These are phyloP conservation scores for Malacoraja senta DNA, from an alignment of 2,797 vertebrate species.

Conservation along the genomic window DNA sequence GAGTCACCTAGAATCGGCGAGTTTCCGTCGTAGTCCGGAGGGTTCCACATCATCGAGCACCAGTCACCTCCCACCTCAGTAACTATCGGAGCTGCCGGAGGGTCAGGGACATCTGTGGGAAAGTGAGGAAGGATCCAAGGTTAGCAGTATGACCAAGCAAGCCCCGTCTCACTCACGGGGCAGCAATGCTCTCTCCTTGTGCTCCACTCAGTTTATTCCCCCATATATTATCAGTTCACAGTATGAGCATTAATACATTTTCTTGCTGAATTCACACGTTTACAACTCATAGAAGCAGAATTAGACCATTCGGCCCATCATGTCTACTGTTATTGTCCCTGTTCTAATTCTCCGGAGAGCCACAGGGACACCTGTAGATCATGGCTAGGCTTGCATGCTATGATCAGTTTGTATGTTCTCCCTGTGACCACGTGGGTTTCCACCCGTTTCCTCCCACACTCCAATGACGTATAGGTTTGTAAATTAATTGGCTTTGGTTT, in stretches of 20 bases:
- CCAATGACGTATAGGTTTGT: too few relatives aligned
- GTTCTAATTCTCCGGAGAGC: too few relatives aligned
- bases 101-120: conserved; percentile 81
- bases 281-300: too few relatives aligned
- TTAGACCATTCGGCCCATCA: too few relatives aligned
- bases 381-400: too few relatives aligned
- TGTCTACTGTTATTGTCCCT: too few relatives aligned
- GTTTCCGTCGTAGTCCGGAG: conserved; percentile 82
- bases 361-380: too few relatives aligned
- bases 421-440: too few relatives aligned
- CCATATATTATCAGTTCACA: not conserved
- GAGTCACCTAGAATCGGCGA: conserved; percentile 80
- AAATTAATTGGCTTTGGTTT: too few relatives aligned
- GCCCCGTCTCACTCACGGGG: not conserved
- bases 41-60: conserved; percentile 92
- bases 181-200: not conserved
- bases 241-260: not conserved
- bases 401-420: too few relatives aligned
- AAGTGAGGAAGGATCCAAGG: not conserved
- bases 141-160: not conserved
- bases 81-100: conserved; percentile 80
- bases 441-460: too few relatives aligned
- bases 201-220: not conserved
- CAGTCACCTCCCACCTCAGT: conserved; percentile 86
- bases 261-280: not conserved